Conservation (phyloP, 2,888 invertebrate species). For the Standfussiana lucernea region DNA sequence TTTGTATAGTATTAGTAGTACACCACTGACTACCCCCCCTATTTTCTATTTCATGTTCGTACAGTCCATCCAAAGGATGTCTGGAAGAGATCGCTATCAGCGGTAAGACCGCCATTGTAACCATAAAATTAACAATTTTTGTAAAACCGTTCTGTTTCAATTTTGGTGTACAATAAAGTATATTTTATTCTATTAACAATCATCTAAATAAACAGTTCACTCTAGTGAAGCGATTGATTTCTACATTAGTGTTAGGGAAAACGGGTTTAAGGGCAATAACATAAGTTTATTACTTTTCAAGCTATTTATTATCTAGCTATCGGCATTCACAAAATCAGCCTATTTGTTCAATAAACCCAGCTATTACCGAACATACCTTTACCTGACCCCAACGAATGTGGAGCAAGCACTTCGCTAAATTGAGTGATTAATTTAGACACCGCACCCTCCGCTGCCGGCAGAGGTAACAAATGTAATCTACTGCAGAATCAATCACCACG, state of each 20-base stretch:
- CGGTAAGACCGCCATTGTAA: no score
- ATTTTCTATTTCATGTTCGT: no score
- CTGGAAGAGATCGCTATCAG: no score
- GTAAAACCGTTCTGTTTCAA: no score
- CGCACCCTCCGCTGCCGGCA: constrained; percentile 31
- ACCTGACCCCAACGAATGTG: constrained; percentile 44
- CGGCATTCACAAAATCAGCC: constrained; percentile 8
- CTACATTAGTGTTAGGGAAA: not conserved
- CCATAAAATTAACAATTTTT: no score
- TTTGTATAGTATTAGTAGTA: no score
- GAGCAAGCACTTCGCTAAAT: constrained; percentile 63
- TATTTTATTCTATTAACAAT: no score
- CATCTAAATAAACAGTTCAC: not conserved
- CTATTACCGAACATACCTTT: constrained; percentile 22
- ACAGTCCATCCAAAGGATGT: no score
- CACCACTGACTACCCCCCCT: no score
- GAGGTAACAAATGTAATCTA: constrained; percentile 57
- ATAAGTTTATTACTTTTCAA: no score
- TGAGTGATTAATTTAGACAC: constrained; percentile 66
- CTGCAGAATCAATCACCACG: constrained; percentile 56
- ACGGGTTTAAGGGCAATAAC: not conserved
- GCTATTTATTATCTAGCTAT: not conserved
- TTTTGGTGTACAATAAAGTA: no score
- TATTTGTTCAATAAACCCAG: constrained; percentile 22
- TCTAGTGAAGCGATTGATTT: not conserved